phyloP scores from a whole-genome alignment of 2,888 invertebrate genomes.

The Ennomos quercinarius region DNA sequence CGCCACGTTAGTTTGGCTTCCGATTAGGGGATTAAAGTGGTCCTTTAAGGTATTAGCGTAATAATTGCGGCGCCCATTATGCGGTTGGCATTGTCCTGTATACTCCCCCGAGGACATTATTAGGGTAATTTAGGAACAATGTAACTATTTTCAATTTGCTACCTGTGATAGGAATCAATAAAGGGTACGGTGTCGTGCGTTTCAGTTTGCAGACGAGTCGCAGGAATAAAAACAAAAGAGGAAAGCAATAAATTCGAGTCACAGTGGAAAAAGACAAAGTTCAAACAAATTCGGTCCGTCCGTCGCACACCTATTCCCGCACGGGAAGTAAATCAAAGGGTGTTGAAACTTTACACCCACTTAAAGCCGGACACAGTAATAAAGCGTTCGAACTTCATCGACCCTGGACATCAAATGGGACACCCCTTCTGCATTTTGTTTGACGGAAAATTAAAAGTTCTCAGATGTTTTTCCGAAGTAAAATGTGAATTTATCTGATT shows the following conservation, averaged over 20 bases:
- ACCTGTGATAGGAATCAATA: constrained; percentile 36
- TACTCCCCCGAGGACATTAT: constrained; percentile 49
- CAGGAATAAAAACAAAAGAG: constrained; percentile 53
- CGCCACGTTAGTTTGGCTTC: constrained; percentile 83
- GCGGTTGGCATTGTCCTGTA: constrained; percentile 70
- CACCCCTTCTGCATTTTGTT: constrained; percentile 78
- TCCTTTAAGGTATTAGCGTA: constrained; percentile 83
- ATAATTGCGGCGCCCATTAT: constrained; percentile 81
- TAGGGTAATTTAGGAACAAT: constrained; percentile 50
- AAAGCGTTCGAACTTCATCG: constrained; percentile 83
- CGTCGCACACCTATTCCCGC: constrained; percentile 74
- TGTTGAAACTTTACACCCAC: constrained; percentile 86
- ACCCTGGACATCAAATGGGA: constrained; percentile 81
- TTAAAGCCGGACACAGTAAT: constrained; percentile 86
- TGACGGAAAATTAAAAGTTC: constrained; percentile 78
- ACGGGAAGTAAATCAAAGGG: constrained; percentile 82
- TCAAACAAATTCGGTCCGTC: constrained; percentile 70
- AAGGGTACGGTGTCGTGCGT: constrained; percentile 13
- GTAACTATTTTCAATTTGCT: constrained; percentile 40
- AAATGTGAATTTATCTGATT: constrained; percentile 9
- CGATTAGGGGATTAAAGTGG: constrained; percentile 84
- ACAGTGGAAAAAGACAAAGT: constrained; percentile 65
- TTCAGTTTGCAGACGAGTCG: constrained; percentile 30
- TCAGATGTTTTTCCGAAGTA: constrained; percentile 51
- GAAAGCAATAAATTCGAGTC: constrained; percentile 55